Evolutionary conservation across 2,113 vertebrate species (phyloP).

Genomic region (Chiloscyllium plagiosum): DNA sequence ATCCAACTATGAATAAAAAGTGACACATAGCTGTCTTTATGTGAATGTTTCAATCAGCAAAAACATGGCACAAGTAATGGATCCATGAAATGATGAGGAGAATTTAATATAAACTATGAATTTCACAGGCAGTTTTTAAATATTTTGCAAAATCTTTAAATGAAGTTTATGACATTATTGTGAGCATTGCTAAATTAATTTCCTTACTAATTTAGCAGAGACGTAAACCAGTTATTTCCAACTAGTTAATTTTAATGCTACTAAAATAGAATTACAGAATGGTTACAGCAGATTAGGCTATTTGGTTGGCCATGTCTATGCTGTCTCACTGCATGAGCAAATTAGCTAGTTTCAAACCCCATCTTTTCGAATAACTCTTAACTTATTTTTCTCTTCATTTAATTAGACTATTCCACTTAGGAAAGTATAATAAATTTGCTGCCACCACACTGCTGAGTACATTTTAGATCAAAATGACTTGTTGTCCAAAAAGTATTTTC

Average conservation of each 20-base stretch:
- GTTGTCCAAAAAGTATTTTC: too few species aligned
- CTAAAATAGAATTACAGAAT: background rate
- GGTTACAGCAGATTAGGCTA: too few species aligned
- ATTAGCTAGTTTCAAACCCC: too few species aligned
- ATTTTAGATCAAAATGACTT: too few species aligned
- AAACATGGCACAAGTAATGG: background rate
- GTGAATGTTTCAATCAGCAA: background rate
- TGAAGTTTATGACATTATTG: background rate
- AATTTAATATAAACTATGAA: background rate
- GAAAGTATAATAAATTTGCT: too few species aligned
- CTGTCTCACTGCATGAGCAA: too few species aligned
- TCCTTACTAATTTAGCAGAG: conserved; percentile 6
- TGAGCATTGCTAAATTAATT: background rate
- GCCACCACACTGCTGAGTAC: too few species aligned
- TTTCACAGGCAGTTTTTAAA: background rate
- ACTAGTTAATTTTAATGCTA: background rate
- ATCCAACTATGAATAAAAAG: background rate
- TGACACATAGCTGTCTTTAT: background rate
- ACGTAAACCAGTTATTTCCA: background rate
- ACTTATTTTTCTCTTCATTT: too few species aligned
- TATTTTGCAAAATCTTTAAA: background rate
- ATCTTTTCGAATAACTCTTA: too few species aligned
- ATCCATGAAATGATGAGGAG: background rate
- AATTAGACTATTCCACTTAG: too few species aligned
- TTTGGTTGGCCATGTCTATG: too few species aligned